These are phyloP conservation scores for Eilema sororculum DNA, from an alignment of 2,888 invertebrate species.

Conservation along the genomic window DNA sequence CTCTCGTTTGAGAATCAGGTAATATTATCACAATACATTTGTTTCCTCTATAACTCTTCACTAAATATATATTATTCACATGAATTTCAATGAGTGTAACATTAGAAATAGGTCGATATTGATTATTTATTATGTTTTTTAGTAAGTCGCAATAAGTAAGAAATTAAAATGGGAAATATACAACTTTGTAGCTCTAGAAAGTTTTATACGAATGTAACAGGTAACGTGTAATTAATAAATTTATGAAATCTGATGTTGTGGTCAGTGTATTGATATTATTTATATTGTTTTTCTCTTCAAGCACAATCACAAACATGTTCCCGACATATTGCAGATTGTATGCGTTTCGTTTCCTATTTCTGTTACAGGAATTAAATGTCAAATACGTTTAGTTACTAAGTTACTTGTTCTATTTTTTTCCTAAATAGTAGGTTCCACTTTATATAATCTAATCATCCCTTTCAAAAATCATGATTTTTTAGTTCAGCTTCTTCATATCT, in stretches of 20 bases:
- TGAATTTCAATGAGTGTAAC: constrained; percentile 5
- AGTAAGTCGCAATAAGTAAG: constrained; percentile 28
- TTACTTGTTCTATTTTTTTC: too few species aligned
- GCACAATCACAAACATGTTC: constrained; percentile 76
- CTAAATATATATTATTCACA: constrained; percentile 18
- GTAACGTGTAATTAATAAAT: constrained; percentile 2
- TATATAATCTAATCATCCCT: too few species aligned
- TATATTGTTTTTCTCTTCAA: constrained; percentile 34
- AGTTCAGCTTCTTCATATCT: neutral
- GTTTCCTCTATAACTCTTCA: constrained; percentile 17
- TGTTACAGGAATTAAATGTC: neutral
- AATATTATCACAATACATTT: constrained; percentile 25
- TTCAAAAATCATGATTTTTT: neutral
- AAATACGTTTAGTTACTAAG: constrained; percentile 30
- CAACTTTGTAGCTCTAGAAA: constrained; percentile 22
- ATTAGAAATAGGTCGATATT: constrained; percentile 9
- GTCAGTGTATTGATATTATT: constrained; percentile 17
- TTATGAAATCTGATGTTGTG: neutral
- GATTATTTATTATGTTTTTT: constrained; percentile 21
- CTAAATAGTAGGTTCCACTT: too few species aligned
- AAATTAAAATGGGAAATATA: constrained; percentile 38
- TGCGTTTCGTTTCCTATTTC: constrained; percentile 47
- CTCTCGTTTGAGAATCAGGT: constrained; percentile 39
- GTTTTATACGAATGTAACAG: neutral
- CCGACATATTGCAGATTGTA: constrained; percentile 61